phyloP scores from a whole-genome alignment of 1,140 invertebrate genomes.

The Telenomus remus region DNA sequence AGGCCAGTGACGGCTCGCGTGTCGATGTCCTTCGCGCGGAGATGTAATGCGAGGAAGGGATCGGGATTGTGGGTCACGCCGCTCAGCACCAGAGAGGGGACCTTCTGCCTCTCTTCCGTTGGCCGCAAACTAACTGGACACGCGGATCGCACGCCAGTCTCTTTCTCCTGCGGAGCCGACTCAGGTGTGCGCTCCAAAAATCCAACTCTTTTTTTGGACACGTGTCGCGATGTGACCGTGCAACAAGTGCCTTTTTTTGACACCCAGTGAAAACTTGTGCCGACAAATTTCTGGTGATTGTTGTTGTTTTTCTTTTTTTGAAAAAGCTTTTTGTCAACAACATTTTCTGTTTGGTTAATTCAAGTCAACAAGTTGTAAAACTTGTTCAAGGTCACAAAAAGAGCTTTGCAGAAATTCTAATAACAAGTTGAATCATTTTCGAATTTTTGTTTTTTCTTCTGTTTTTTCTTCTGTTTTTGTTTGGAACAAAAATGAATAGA shows the following conservation, averaged over 20 bases:
- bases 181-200: conserved; percentile 57
- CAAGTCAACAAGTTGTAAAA: too few relatives aligned
- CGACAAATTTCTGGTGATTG: too few relatives aligned
- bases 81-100: conserved; percentile 57
- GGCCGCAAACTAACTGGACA: conserved; percentile 72
- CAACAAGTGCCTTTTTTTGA: too few relatives aligned
- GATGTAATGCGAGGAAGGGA: conserved; percentile 46
- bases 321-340: too few relatives aligned
- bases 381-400: too few relatives aligned
- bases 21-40: conserved; percentile 54
- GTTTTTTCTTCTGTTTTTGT: background rate
- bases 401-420: too few relatives aligned
- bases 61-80: conserved; percentile 67
- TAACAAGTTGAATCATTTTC: too few relatives aligned
- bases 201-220: background rate
- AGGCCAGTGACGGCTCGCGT: conserved; percentile 13
- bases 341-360: too few relatives aligned
- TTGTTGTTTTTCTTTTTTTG: too few relatives aligned
- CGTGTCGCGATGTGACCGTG: background rate
- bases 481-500: background rate
- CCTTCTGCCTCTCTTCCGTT: conserved; percentile 63
- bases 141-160: conserved; percentile 66
- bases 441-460: background rate
- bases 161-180: conserved; percentile 67
- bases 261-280: too few relatives aligned